Evolutionary conservation across 1,140 invertebrate genomes (phyloP), one percentile per base, ranked within the genome.

Genomic region (Drosophila burlai): DNA sequence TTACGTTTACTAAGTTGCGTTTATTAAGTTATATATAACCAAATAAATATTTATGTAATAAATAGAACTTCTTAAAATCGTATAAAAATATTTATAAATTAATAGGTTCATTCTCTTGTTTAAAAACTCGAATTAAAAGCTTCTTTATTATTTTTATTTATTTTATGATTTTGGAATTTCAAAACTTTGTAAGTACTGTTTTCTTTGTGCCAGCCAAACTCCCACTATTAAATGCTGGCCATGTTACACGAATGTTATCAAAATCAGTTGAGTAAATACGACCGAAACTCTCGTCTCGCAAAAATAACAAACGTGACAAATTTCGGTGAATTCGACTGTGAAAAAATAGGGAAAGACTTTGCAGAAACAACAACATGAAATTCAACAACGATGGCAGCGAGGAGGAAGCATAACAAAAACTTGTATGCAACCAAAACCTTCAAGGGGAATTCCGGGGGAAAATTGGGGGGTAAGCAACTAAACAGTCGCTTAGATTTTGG

Each of bases 221-320:
- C 77, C 81, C 87, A 49, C 47, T 80, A 68, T 76, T 59, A 90
- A 91, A 83, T 86, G 78, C 72, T 65, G 75, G 73, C 86, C 55
- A 91, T 92, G 91, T 92, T 60, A 85, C 86, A 89, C 91, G 80
- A 92, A 92, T 91, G 91, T 92, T 92, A 92, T 92, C 91, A 92
- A 92, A 92, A 92, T 92, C 91, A 92, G 91, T 92, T 92, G 84
- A 81, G 91, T 92, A 92, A 92, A 92, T 92, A 92, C 84, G 57
- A 79, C 58, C 46, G 80, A 83, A 77, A 80, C 77, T 81, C 69
- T 81, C 59, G 64, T 59, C 57, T 72, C 77, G 76, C 66, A 92
- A 92, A 91, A 91, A 90, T 81, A 90, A 92, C 84, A 92, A 87
- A 92, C 91, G 91, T 92, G 91, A 92, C 91, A 92, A 90, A 91